Conservation (phyloP, 2,797 vertebrate genomes). For the Etheostoma perlongum region DNA sequence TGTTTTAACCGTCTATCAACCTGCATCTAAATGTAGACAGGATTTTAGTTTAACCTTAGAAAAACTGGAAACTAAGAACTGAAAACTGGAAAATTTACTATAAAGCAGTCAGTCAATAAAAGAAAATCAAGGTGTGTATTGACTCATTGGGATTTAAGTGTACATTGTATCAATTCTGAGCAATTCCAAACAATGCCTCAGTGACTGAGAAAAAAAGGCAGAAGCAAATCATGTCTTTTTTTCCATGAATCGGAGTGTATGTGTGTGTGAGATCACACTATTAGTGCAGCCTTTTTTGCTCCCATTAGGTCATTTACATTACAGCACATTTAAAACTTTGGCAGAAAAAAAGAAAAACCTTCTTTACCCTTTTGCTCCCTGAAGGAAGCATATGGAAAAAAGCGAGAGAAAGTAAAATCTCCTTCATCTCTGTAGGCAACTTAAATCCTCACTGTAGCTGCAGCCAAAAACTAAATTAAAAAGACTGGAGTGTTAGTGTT, state of each 20-base stretch:
- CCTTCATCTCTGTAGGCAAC: conserved; percentile 74
- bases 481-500: conserved; percentile 56
- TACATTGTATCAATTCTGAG: conserved; percentile 11
- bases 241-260: conserved; percentile 7
- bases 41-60: not conserved
- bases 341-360: conserved; percentile 30
- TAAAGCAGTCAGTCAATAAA: conserved; percentile 17
- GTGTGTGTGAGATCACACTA: conserved; percentile 26
- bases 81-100: conserved; percentile 27
- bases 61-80: conserved; percentile 9
- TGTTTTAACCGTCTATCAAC: not conserved
- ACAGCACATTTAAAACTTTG: conserved; percentile 46
- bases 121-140: conserved; percentile 6
- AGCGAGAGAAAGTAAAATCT: conserved; percentile 57
- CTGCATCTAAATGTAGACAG: not conserved
- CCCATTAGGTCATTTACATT: conserved; percentile 55
- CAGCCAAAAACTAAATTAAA: conserved; percentile 74
- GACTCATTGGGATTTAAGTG: conserved; percentile 4
- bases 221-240: conserved; percentile 20
- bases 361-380: conserved; percentile 62
- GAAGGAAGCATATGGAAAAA: conserved; percentile 52
- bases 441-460: conserved; percentile 66
- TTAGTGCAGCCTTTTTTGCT: conserved; percentile 38
- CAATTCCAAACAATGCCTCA: not conserved
- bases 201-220: not conserved